These are phyloP conservation scores for Ferrisia virgata DNA, from an alignment of 2,888 invertebrate species.

Conservation along the genomic window DNA sequence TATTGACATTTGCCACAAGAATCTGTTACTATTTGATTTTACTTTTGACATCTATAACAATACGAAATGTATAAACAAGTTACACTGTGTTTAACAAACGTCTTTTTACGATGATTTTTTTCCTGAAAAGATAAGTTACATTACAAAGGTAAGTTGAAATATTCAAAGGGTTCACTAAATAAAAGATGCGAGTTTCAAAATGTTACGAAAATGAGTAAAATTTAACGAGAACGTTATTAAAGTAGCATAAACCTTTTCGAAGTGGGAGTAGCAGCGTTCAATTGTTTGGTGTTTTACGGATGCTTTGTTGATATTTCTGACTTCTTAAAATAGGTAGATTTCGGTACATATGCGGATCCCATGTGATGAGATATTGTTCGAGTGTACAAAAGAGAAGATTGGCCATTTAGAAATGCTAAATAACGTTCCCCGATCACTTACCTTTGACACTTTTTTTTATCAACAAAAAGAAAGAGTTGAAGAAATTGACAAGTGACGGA, in stretches of 20 bases:
- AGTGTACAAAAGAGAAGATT: neutral
- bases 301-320: neutral
- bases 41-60: slow-evolving; percentile 16
- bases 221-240: neutral
- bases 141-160: too few species aligned
- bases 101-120: neutral
- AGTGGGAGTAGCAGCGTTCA: neutral
- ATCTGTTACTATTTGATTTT: neutral
- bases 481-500: neutral
- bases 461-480: neutral
- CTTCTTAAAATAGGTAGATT: neutral
- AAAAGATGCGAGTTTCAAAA: neutral
- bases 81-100: neutral
- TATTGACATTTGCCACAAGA: neutral
- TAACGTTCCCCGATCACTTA: neutral
- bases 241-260: neutral
- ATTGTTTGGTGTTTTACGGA: neutral
- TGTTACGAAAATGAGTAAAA: neutral
- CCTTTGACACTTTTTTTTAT: neutral
- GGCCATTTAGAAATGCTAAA: neutral
- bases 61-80: slow-evolving; percentile 8
- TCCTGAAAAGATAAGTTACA: neutral
- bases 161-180: neutral
- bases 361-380: neutral
- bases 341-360: neutral